phyloP scores from a whole-genome alignment of 2,113 vertebrate genomes.

The Turdus rufiventris region DNA sequence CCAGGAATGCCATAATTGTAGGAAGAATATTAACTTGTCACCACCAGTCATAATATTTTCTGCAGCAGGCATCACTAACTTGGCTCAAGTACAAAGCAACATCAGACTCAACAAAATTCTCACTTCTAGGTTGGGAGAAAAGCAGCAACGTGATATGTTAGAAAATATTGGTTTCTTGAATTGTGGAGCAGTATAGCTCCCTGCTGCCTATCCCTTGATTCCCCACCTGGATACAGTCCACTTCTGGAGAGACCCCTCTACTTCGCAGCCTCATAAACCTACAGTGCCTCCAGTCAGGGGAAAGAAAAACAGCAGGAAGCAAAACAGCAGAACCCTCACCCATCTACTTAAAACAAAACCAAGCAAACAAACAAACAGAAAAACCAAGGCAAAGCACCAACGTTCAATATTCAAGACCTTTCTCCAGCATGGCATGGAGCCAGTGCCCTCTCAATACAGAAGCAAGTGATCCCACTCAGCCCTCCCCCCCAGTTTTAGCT shows the following conservation, averaged over 20 bases:
- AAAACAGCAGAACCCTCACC: not conserved
- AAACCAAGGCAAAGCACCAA: not conserved
- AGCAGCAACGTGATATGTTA: not conserved
- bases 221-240: not conserved
- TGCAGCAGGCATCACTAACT: not conserved
- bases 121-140: not conserved
- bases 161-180: not conserved
- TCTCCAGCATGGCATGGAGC: not conserved
- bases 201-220: accelerated
- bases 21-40: not conserved
- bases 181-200: not conserved
- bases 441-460: accelerated
- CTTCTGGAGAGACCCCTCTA: not conserved
- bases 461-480: accelerated
- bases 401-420: accelerated
- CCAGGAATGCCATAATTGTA: not conserved
- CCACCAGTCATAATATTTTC: slow-evolving; percentile 8
- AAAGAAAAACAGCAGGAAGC: not conserved
- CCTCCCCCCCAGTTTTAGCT: not conserved
- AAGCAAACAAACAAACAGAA: not conserved
- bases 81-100: not conserved
- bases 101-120: not conserved
- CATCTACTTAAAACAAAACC: not conserved
- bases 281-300: not conserved
- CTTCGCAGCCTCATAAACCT: not conserved